Evolutionary conservation across 2,888 invertebrate species (phyloP).

Genomic region (Steinernema scapterisci): DNA sequence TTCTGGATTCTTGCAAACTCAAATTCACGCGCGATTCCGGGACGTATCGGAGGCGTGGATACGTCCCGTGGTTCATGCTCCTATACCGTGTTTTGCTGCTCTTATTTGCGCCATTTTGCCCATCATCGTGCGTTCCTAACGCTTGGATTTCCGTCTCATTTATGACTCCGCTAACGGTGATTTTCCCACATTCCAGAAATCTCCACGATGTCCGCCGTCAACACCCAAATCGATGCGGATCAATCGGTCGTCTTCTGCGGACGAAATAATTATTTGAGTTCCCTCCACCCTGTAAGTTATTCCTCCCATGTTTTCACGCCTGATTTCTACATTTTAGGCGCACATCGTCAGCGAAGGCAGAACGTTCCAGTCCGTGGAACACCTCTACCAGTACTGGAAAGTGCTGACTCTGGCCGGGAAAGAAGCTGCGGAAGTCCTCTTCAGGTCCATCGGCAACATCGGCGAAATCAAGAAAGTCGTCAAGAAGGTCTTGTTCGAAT

Average conservation of each 20-base stretch:
- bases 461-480: neutral
- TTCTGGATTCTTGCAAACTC: too few relatives aligned
- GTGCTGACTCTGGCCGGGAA: neutral
- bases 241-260: neutral
- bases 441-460: neutral
- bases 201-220: too few relatives aligned
- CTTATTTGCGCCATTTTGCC: too few relatives aligned
- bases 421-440: neutral
- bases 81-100: too few relatives aligned
- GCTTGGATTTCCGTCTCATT: too few relatives aligned
- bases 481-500: neutral
- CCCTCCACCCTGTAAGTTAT: neutral
- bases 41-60: too few relatives aligned
- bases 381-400: constrained; percentile 11
- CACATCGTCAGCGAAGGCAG: neutral
- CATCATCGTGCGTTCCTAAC: too few relatives aligned
- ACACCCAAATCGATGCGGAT: neutral
- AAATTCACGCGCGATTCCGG: too few relatives aligned
- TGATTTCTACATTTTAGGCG: neutral
- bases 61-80: too few relatives aligned
- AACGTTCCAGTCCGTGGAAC: constrained; percentile 7
- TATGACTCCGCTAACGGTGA: too few relatives aligned
- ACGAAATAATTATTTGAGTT: neutral
- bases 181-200: too few relatives aligned
- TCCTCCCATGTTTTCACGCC: neutral